Percentiles rank a stretch among this genome's conserved stretches.
Evolutionary conservation across 2,888 invertebrate genomes (phyloP).

Genomic region (Homarus gammarus): DNA sequence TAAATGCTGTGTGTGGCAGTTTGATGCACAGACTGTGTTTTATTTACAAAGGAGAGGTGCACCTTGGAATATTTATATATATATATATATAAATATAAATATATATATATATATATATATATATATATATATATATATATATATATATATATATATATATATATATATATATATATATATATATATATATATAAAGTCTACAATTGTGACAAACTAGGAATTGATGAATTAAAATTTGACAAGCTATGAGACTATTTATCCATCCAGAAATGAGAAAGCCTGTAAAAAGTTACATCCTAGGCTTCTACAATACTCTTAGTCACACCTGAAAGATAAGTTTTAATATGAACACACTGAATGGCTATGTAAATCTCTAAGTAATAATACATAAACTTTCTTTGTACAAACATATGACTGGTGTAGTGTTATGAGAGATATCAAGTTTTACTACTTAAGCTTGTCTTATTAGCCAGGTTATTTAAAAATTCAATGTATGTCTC

Average conservation of each 20-base stretch:
- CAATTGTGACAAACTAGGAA: constrained; percentile 2
- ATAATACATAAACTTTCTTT: constrained; percentile 1
- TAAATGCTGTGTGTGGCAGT: constrained; percentile 50
- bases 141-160: neutral
- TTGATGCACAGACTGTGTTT: constrained; percentile 45
- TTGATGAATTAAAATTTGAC: constrained; percentile 4
- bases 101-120: neutral
- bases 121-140: neutral
- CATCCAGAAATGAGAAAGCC: neutral
- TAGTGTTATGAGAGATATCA: neutral
- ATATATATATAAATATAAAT: too few relatives aligned
- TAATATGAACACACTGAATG: constrained; percentile 12
- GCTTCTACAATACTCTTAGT: neutral
- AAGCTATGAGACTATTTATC: neutral
- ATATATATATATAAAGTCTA: neutral
- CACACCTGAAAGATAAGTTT: neutral
- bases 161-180: too few relatives aligned
- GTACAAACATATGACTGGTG: neutral
- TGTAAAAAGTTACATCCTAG: neutral
- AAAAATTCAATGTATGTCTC: neutral
- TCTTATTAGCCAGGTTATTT: neutral
- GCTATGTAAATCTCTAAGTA: neutral
- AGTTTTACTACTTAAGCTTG: neutral
- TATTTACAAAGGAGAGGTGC: constrained; percentile 46
- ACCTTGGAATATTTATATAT: constrained; percentile 28